Evolutionary conservation across 92 coral and sea anemone genomes (phyloP).

Genomic region (Epizoanthus scotinus): DNA sequence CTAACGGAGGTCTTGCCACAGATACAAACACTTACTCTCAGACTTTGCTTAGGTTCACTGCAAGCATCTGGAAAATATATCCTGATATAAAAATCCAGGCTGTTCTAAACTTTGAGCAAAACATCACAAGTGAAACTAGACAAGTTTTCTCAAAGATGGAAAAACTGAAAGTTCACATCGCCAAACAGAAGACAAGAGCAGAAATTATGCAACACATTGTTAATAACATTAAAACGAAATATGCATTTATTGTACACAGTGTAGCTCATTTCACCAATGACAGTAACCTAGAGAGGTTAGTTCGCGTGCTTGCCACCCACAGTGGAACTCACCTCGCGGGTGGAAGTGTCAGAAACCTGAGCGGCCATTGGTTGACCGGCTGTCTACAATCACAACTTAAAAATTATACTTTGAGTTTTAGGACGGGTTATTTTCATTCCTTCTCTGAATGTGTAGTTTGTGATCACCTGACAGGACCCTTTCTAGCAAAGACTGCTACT

Average conservation of each 20-base stretch:
- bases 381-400: constrained; percentile 68
- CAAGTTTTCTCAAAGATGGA: constrained; percentile 16
- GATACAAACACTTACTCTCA: constrained; percentile 20
- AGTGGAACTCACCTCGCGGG: constrained; percentile 64
- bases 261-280: constrained; percentile 66
- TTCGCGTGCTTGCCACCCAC: constrained; percentile 67
- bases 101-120: constrained; percentile 20
- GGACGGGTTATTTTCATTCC: constrained; percentile 67
- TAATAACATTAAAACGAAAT: constrained; percentile 62
- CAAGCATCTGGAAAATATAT: constrained; percentile 30
- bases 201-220: constrained; percentile 56
- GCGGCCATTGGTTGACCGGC: constrained; percentile 78
- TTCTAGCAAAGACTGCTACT: constrained; percentile 61
- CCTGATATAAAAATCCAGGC: constrained; percentile 10
- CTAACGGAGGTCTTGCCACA: constrained; percentile 23
- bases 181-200: constrained; percentile 30
- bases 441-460: constrained; percentile 78
- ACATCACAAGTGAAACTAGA: constrained; percentile 4
- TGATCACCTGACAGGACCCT: constrained; percentile 69
- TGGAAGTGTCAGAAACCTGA: constrained; percentile 63
- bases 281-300: constrained; percentile 61
- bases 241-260: constrained; percentile 71
- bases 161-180: background rate
- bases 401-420: constrained; percentile 69
- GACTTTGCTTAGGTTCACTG: constrained; percentile 40